These are phyloP conservation scores for Eupithecia subumbrata DNA, from an alignment of 2,888 invertebrate genomes.

Conservation along the genomic window DNA sequence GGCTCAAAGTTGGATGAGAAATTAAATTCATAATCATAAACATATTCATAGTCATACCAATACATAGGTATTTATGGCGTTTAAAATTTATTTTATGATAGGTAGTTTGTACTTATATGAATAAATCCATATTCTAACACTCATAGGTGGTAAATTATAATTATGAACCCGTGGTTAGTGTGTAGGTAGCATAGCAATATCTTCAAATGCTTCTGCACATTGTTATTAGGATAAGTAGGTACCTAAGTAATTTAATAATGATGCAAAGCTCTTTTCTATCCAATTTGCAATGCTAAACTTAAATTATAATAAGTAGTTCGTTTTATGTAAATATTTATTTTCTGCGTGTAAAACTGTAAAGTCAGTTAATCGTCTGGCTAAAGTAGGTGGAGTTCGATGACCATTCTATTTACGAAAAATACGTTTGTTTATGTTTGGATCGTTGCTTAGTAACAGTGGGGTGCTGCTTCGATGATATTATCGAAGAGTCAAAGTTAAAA, in stretches of 20 bases:
- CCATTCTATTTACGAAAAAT: constrained; percentile 49
- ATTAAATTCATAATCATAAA: no score
- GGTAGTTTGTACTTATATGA: no score
- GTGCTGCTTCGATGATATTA: constrained; percentile 31
- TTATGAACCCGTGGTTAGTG: no score
- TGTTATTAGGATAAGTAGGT: neutral
- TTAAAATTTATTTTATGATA: no score
- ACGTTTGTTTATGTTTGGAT: constrained; percentile 57
- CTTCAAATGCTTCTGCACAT: neutral
- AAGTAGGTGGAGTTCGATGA: constrained; percentile 47
- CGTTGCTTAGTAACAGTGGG: constrained; percentile 53
- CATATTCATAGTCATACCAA: no score
- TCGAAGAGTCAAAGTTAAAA: neutral
- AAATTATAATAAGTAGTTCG: neutral
- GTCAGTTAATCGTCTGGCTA: neutral
- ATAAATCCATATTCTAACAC: no score
- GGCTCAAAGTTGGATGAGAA: no score
- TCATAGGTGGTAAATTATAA: no score
- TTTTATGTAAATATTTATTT: neutral
- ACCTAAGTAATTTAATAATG: neutral
- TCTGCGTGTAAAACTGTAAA: neutral
- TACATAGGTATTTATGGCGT: no score
- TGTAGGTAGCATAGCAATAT: no score
- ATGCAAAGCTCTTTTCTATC: neutral
- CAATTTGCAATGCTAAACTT: constrained; percentile 35